A percentile compares a stretch with the other conserved stretches of the same genome.
These are phyloP conservation scores for Acanthosoma haemorrhoidale DNA, from an alignment of 2,888 invertebrate genomes.

Conservation along the genomic window DNA sequence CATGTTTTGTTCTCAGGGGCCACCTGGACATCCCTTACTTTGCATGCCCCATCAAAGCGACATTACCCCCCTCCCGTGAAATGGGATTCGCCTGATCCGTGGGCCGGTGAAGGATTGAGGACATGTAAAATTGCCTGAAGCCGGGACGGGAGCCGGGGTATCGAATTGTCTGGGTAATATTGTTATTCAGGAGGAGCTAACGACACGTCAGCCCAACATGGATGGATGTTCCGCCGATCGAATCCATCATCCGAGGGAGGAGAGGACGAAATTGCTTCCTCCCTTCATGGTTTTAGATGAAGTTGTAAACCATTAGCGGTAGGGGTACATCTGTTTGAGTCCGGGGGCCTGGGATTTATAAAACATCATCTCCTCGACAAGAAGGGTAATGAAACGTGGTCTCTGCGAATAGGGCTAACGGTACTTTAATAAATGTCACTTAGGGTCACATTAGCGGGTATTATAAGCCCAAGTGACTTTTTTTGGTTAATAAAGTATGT, in stretches of 20 bases:
- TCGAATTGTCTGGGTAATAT: conserved; percentile 19
- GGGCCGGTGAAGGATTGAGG: neutral
- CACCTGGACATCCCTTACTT: neutral
- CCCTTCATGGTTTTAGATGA: conserved; percentile 23
- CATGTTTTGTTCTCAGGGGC: neutral
- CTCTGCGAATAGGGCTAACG: neutral
- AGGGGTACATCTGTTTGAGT: conserved; percentile 11
- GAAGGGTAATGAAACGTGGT: neutral
- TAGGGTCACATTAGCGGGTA: neutral
- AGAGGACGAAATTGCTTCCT: conserved; percentile 3
- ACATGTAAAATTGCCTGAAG: conserved; percentile 10
- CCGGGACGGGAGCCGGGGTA: neutral
- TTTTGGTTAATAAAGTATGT: neutral
- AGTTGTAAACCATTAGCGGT: conserved; percentile 18
- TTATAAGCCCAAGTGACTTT: neutral
- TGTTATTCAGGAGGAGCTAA: conserved; percentile 22
- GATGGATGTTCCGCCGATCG: conserved; percentile 9
- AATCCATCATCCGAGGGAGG: neutral
- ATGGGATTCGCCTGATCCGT: neutral
- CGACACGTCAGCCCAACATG: conserved; percentile 17
- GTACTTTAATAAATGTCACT: neutral
- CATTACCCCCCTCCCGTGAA: no score
- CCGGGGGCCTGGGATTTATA: neutral
- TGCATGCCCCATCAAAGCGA: no score
- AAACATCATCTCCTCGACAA: neutral